Base-by-base conservation (phyloP, 2,888 invertebrate species). In the Lithophane leautieri region DNA sequence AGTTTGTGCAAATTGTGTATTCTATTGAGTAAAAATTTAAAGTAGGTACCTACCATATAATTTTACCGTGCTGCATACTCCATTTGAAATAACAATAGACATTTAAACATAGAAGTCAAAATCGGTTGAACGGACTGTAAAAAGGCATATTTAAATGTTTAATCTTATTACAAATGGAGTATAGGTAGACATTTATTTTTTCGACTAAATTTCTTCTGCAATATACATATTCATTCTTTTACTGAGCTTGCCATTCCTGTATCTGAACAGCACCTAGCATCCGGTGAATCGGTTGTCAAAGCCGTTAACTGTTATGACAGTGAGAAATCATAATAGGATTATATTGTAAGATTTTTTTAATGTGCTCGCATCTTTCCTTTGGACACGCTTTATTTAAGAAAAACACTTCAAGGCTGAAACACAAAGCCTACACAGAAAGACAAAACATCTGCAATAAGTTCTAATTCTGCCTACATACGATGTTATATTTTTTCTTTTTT, bases 391-490 rank as follows among this genome's bases (percentile, higher is more conserved):
- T 58, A 58, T 62, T 67, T 44, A 52, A 58, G 50, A 65, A 54
- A 63, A 80, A 50, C 22, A 62, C 56, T 34, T 42, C 34, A 44
- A 60, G n/a, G 14, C 47, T 40, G 9, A 34, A 34, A 34, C 34
- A 34, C 34, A 34, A 34, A 34, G 34, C 34, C 34, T 34, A 2
- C 25, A 54, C 11, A 73, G 16, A 54, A 71, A 66, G 25, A 47
- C 44, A 44, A 76, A 81, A 81, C 8, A 61, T 61, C 16, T 22
- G 73, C 56, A 63, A 73, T 83, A 70, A 63, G 58, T 83, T 70
- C 76, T 76, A 65, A 82, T 82, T 70, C 62, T 34, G 44, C 68
- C 25, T 52, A 61, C 56, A 52, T 40, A 60, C n/a, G 50, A 22
- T 42, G 14, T 50, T 50, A 70, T 50, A 63, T 76, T 47, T 70